phyloP scores from a whole-genome alignment of 2,888 invertebrate genomes.

The Erebia epiphron region DNA sequence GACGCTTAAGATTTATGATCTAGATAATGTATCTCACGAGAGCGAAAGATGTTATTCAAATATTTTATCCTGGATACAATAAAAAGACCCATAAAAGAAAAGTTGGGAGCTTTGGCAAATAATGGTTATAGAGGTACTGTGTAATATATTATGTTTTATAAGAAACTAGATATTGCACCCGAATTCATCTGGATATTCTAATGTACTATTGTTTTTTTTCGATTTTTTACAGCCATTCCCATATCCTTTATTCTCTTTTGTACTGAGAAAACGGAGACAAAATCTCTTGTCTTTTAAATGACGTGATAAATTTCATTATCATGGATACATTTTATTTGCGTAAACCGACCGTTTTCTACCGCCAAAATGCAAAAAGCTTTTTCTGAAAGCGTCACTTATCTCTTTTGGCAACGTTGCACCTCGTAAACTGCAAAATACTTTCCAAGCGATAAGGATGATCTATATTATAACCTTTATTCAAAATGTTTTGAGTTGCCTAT shows the following conservation, averaged over 20 bases:
- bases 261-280: too few relatives aligned
- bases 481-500: too few relatives aligned
- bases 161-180: too few relatives aligned
- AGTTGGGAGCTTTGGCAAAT: not conserved
- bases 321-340: not conserved
- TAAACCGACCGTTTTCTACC: not conserved
- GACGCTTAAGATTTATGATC: conserved; percentile 14
- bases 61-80: conserved; percentile 8
- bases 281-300: too few relatives aligned
- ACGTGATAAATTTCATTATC: too few relatives aligned
- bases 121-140: not conserved
- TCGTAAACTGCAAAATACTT: not conserved
- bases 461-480: too few relatives aligned
- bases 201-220: too few relatives aligned
- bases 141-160: too few relatives aligned
- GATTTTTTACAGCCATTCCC: too few relatives aligned
- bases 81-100: conserved; percentile 7
- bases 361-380: not conserved
- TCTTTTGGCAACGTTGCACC: not conserved
- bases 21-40: conserved; percentile 10
- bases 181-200: too few relatives aligned
- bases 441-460: not conserved
- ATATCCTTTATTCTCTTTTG: too few relatives aligned
- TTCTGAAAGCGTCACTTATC: not conserved
- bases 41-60: conserved; percentile 5